Percentiles rank a stretch among this genome's conserved stretches.
phyloP scores from a whole-genome alignment of 2,113 vertebrate species.

The Eurystomus gularis region DNA sequence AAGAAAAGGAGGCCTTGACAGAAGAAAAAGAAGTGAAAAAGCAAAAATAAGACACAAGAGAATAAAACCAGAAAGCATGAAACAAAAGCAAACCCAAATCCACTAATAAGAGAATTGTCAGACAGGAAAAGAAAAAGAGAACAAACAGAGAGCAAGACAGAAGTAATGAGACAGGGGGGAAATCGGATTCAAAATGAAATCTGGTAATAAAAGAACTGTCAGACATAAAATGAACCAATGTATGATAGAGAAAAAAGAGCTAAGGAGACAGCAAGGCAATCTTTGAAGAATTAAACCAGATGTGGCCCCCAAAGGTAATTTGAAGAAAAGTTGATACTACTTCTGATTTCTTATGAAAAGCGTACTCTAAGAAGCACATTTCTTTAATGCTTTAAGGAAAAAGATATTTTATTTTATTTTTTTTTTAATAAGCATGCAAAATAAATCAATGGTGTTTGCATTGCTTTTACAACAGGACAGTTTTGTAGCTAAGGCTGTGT shows the following conservation, averaged over 20 bases:
- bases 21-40: slow-evolving; percentile 21
- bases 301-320: slow-evolving; percentile 30
- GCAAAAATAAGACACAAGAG: slow-evolving; percentile 34
- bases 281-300: slow-evolving; percentile 55
- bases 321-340: slow-evolving; percentile 8
- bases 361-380: not conserved
- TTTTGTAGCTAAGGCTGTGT: not conserved
- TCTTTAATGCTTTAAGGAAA: not conserved
- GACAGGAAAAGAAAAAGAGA: slow-evolving; percentile 54
- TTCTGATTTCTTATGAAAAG: slow-evolving; percentile 37
- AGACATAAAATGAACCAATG: slow-evolving; percentile 39
- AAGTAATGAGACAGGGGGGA: slow-evolving; percentile 48
- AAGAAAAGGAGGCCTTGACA: slow-evolving; percentile 17
- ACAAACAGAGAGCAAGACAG: slow-evolving; percentile 55
- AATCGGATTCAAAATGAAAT: slow-evolving; percentile 61
- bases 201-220: slow-evolving; percentile 61
- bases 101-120: slow-evolving; percentile 50
- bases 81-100: slow-evolving; percentile 55
- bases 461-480: not conserved
- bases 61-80: slow-evolving; percentile 48
- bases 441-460: not conserved
- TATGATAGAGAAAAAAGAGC: slow-evolving; percentile 44
- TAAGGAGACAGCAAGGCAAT: slow-evolving; percentile 16
- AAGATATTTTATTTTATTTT: not conserved
- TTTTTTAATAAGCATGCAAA: not conserved